These are phyloP conservation scores for Himantopus leucocephalus DNA, from an alignment of 2,113 vertebrate species.

Conservation along the genomic window DNA sequence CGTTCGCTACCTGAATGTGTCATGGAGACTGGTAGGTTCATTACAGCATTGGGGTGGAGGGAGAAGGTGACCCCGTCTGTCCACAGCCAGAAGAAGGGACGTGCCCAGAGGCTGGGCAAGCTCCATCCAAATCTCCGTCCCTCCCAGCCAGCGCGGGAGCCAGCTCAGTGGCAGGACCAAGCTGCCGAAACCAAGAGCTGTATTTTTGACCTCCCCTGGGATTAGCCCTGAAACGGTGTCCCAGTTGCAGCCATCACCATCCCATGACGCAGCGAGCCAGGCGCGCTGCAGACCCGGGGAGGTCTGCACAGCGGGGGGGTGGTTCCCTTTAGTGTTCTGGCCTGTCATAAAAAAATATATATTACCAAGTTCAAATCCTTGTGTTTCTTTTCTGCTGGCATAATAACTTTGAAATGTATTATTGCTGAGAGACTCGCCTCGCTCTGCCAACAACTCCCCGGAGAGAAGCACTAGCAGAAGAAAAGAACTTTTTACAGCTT, in stretches of 20 bases:
- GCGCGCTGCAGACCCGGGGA: not conserved
- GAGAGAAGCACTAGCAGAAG: slow-evolving; percentile 59
- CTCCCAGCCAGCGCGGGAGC: not conserved
- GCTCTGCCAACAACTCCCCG: slow-evolving; percentile 65
- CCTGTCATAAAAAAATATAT: slow-evolving; percentile 57
- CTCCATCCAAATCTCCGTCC: not conserved
- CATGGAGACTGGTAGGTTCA: fast-evolving
- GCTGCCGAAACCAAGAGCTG: fast-evolving
- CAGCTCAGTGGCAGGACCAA: not conserved
- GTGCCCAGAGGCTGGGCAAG: not conserved
- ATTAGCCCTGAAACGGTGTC: not conserved
- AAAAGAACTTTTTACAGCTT: slow-evolving; percentile 68
- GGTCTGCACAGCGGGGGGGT: not conserved
- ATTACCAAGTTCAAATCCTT: slow-evolving; percentile 56
- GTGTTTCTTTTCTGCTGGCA: slow-evolving; percentile 66
- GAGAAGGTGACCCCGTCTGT: not conserved
- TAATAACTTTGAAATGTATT: slow-evolving; percentile 72
- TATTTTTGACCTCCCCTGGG: not conserved
- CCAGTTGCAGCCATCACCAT: fast-evolving
- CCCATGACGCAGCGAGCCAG: not conserved
- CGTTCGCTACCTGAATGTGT: fast-evolving
- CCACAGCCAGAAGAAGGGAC: not conserved
- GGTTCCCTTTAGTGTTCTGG: slow-evolving; percentile 30
- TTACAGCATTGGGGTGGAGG: not conserved
- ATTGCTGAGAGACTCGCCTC: slow-evolving; percentile 60